These are phyloP conservation scores for Engystomops pustulosus DNA, from an alignment of 2,113 vertebrate genomes.

Conservation along the genomic window DNA sequence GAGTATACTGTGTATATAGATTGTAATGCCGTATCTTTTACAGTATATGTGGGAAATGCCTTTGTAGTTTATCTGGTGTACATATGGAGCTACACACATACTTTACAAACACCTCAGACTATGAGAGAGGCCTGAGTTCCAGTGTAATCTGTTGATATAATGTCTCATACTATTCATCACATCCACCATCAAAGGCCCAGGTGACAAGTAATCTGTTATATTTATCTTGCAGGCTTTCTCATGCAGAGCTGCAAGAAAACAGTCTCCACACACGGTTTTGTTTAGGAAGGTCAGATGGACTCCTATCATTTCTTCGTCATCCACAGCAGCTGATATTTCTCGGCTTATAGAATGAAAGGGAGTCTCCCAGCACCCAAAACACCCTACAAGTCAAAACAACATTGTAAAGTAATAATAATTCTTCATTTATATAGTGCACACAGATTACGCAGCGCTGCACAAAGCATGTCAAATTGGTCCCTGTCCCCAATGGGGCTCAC, in stretches of 20 bases:
- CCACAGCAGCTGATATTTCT: constrained; percentile 3
- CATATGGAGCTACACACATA: not conserved
- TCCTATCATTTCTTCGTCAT: constrained; percentile 37
- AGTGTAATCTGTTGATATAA: constrained; percentile 37
- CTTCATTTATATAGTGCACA: too few relatives aligned
- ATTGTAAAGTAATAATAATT: too few relatives aligned
- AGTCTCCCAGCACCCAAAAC: too few relatives aligned
- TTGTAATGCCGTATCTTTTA: too few relatives aligned
- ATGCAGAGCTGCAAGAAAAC: constrained; percentile 19
- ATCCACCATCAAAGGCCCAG: constrained; percentile 51
- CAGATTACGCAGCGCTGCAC: too few relatives aligned
- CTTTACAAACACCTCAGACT: not conserved
- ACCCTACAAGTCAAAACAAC: too few relatives aligned
- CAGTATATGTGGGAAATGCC: not conserved
- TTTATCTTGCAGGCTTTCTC: constrained; percentile 47
- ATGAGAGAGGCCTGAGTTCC: constrained; percentile 1
- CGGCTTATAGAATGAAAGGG: too few relatives aligned
- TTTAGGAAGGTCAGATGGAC: constrained; percentile 31
- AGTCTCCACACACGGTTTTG: constrained; percentile 42
- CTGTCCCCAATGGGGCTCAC: too few relatives aligned
- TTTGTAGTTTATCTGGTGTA: not conserved
- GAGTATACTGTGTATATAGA: too few relatives aligned
- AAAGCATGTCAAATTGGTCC: too few relatives aligned
- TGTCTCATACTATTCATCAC: constrained; percentile 48
- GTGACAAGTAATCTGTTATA: constrained; percentile 39